These are phyloP conservation scores for Todiramphus chloris DNA, from an alignment of 2,113 vertebrate species.

Conservation along the genomic window DNA sequence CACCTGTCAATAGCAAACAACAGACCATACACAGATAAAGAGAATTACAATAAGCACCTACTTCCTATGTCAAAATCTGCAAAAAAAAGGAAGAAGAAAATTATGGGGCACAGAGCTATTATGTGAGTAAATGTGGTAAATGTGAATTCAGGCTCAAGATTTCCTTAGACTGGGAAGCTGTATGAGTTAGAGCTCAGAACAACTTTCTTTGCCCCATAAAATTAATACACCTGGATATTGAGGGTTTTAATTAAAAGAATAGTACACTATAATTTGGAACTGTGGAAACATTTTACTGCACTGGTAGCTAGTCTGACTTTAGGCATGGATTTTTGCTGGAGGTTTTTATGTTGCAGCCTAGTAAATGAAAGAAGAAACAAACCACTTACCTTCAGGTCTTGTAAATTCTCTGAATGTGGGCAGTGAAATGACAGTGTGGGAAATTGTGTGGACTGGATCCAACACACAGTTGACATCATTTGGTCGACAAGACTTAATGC, in stretches of 20 bases:
- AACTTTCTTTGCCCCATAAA: neutral
- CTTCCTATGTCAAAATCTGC: neutral
- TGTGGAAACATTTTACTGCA: conserved; percentile 29
- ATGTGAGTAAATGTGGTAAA: neutral
- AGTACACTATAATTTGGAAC: conserved; percentile 23
- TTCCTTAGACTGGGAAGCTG: neutral
- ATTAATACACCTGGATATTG: neutral
- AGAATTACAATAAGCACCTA: neutral
- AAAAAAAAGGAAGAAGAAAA: neutral
- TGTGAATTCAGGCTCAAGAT: neutral
- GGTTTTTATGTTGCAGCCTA: neutral
- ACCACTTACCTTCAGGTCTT: conserved; percentile 86
- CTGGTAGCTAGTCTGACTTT: neutral
- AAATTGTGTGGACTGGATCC: conserved; percentile 88
- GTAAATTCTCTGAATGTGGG: conserved; percentile 93
- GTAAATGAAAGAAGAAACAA: conserved; percentile 6
- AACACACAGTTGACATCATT: conserved; percentile 82
- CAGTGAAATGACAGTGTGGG: conserved; percentile 92
- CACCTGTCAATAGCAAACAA: neutral
- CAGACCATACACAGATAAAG: neutral
- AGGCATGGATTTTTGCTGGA: neutral
- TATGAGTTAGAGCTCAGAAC: neutral
- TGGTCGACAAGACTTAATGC: conserved; percentile 88
- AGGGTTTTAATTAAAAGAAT: conserved; percentile 29
- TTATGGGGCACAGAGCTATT: neutral